Evolutionary conservation across 53 echinoderm and acorn worm genomes (phyloP), one percentile per base, ranked within the genome.

Genomic region (Zoroaster sp.): DNA sequence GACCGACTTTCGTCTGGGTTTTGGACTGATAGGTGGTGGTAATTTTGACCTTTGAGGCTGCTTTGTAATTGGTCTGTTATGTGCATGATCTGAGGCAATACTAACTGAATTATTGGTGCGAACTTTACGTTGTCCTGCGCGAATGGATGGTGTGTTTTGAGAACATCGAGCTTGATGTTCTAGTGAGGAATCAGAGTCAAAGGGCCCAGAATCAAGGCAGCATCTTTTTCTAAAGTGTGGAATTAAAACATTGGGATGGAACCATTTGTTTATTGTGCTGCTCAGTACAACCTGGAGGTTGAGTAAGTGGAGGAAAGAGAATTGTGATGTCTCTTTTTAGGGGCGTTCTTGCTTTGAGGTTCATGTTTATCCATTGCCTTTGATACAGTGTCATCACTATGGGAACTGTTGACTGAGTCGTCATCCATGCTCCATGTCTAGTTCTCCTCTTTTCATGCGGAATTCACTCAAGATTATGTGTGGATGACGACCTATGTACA

Each of bases 271-370:
- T 6, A 45, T 31, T 35, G 5, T 4, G 1, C 8, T 18, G 37
- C 2, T 25, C 32, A 10, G 12, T 40, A 0, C 40, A 42, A 31
- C 43, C 46, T 43, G 41, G 43, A n/a, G 66, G 68, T 42, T 66
- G 40, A 1, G 66, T 43, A 31, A 82, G 40, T 44, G 82, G 82
- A 1, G 82, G 82, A 13, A 82, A 82, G 65, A 28, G 66, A 15
- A 82, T 66, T 31, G 14, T 36, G 9, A 40, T 23, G 5, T 66
- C 55, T 20, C 13, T 79, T 44, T 40, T 65, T 38, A 54, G 79
- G 10, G 63, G 82, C 6, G 67, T 23, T 65, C n/a, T 41, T 0
- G 44, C 32, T 81, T 23, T 54, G 41, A 33, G 17, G 40, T 18
- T 44, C 43, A 1, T 14, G 67, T 43, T 35, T 45, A 13, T 68